These are phyloP conservation scores for Cephus runcator DNA, from an alignment of 2,888 invertebrate genomes.

Conservation along the genomic window DNA sequence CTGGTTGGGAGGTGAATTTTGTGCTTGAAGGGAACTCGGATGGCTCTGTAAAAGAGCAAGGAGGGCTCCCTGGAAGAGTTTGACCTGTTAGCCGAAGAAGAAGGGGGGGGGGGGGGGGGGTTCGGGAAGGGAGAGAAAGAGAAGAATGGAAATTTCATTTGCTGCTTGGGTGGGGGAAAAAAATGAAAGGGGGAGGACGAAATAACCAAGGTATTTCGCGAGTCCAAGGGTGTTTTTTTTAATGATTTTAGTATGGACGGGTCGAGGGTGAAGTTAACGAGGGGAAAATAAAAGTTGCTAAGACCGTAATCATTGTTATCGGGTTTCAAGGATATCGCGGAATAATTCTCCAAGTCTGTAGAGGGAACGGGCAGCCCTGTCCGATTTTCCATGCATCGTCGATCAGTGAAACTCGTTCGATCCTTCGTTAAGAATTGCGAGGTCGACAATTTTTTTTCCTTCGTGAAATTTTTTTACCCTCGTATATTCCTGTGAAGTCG, in stretches of 20 bases:
- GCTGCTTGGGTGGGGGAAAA: neutral
- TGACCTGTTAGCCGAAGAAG: neutral
- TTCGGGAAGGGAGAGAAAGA: neutral
- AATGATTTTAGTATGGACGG: neutral
- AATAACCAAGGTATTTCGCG: neutral
- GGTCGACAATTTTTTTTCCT: neutral
- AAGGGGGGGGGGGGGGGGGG: neutral
- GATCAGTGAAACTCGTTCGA: neutral
- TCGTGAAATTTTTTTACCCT: too few species aligned
- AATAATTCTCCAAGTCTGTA: neutral
- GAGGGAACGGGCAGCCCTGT: neutral
- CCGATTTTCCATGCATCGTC: neutral
- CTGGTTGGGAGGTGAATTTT: neutral
- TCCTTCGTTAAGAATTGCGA: neutral
- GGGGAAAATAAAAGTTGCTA: neutral
- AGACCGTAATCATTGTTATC: neutral
- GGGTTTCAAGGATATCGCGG: neutral
- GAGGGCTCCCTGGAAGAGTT: neutral
- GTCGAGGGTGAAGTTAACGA: neutral
- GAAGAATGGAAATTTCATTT: neutral
- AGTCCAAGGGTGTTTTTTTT: neutral
- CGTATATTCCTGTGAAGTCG: too few species aligned
- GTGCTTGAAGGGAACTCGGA: neutral
- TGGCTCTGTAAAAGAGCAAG: neutral
- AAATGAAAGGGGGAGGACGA: neutral